Evolutionary conservation across 2,113 vertebrate genomes (phyloP), one percentile per base, ranked within the genome.

Genomic region (Chrysochloris asiatica): DNA sequence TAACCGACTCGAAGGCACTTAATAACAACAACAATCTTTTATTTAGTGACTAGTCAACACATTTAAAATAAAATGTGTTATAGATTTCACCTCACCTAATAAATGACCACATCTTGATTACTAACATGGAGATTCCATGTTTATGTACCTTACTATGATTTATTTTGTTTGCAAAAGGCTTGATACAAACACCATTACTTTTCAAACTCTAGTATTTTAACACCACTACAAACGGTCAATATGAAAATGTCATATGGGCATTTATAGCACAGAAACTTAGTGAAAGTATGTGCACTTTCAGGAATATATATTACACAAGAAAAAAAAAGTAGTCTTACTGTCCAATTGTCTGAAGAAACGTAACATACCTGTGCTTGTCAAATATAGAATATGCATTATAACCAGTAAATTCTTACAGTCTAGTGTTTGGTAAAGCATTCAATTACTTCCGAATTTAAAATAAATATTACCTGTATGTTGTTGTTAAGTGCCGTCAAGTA

Each of bases 51-150:
- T 56, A 56, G n/a, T 79, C 79, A 89, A 84, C 45, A 77, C 21
- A 79, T 83, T 76, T 73, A 86, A 95, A 86, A 84, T 80, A 79
- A 91, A 95, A 90, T 75, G 26, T 83, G 5, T 52, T 54, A 71
- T 52, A 86, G 36, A 78, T 72, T 80, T 21, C 26, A 48, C 38
- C n/a, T 38, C 83, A 28, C 13, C 67, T 72, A 79, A 78, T 73
- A 83, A 73, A 87, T 38, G 61, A 84, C 67, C 81, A 59, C 17
- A 47, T 69, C 59, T 78, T 52, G 12, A 69, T 89, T 89, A 82
- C 2, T 86, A 88, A 41, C 48, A 86, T 4, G 24, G 4, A 77
- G 36, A 69, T 80, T 90, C 76, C 77, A 17, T 80, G 30, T 71
- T 90, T 72, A 82, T 88, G 72, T 90, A 65, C n/a, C 26, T 17